Conservation (phyloP, 2,888 invertebrate genomes). For the Pegoplata infirma region DNA sequence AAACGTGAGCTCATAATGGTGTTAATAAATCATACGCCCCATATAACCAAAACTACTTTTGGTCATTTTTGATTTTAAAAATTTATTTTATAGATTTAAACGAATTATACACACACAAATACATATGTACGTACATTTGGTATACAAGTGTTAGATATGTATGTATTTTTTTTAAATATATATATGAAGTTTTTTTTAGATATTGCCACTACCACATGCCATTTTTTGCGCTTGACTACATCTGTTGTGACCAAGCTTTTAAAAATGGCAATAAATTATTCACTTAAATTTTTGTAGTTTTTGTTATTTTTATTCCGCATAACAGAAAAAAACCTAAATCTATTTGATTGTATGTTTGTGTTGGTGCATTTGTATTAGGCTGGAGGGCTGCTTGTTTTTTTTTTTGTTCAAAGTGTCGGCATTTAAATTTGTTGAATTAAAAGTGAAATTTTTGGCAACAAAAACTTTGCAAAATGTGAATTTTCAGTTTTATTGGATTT, state of each 20-base stretch:
- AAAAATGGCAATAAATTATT: constrained; percentile 58
- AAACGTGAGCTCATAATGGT: not conserved
- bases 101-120: too few species aligned
- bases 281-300: constrained; percentile 38
- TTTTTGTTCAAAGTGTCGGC: too few species aligned
- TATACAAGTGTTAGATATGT: too few species aligned
- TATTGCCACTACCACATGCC: constrained; percentile 25
- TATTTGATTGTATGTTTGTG: not conserved
- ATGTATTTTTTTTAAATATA: not conserved
- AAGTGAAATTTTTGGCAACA: too few species aligned
- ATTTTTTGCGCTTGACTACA: constrained; percentile 46
- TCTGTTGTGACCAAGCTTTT: constrained; percentile 58
- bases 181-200: not conserved
- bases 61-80: not conserved
- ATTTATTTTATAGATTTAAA: not conserved
- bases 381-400: not conserved
- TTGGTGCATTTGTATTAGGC: not conserved
- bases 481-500: too few species aligned
- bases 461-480: too few species aligned
- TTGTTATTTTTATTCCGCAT: not conserved
- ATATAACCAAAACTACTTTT: not conserved
- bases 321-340: constrained; percentile 10
- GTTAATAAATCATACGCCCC: not conserved
- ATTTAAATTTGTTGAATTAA: too few species aligned
- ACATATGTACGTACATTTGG: not conserved